Conservation (phyloP, 2,797 vertebrate species). For the Heliangelus exortis region DNA sequence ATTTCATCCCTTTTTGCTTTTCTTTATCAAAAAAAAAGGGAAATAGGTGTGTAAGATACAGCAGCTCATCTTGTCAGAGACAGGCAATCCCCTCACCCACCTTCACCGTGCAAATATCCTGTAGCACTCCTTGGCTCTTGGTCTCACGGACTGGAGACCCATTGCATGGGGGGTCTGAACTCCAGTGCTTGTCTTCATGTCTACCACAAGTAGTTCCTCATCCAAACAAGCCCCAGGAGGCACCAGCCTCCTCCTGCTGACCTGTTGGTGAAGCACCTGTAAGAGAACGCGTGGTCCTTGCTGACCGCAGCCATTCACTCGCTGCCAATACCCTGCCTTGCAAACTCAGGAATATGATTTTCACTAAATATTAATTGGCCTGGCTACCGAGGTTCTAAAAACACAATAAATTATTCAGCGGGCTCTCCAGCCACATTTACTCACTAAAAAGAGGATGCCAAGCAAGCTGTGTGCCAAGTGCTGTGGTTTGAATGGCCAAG, state of each 20-base stretch:
- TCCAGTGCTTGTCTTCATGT: not conserved
- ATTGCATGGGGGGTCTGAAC: rapidly evolving
- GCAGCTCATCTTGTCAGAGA: not conserved
- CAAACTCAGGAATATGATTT: not conserved
- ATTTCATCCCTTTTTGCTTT: not conserved
- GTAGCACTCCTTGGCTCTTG: not conserved
- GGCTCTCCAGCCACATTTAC: not conserved
- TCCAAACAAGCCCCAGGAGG: rapidly evolving
- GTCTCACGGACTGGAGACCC: not conserved
- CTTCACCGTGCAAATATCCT: not conserved
- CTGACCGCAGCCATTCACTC: not conserved
- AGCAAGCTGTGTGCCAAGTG: not conserved
- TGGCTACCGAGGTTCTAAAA: conserved; percentile 1
- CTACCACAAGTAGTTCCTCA: not conserved
- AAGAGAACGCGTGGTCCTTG: rapidly evolving
- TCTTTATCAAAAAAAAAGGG: not conserved
- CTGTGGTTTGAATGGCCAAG: rapidly evolving
- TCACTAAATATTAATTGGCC: conserved; percentile 10
- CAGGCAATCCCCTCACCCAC: not conserved
- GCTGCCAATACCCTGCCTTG: not conserved
- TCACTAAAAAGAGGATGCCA: not conserved
- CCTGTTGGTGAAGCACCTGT: not conserved
- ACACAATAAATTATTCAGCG: conserved; percentile 3
- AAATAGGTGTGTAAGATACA: not conserved
- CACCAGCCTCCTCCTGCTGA: not conserved